Evolutionary conservation across 1,140 invertebrate genomes (phyloP).

Genomic region (Mamestra configurata): DNA sequence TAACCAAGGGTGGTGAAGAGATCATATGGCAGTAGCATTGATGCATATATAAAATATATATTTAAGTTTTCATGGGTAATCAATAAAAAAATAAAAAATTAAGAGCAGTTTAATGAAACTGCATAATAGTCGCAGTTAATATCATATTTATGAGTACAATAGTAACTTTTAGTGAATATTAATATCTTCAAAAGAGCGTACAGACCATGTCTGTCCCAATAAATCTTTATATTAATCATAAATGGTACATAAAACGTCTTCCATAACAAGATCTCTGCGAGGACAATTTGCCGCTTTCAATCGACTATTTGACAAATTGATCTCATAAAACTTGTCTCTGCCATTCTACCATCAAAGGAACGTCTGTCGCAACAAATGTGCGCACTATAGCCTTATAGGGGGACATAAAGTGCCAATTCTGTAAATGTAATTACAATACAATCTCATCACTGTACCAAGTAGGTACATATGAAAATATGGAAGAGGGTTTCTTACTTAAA

Average conservation of each 20-base stretch:
- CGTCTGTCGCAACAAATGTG: conserved; percentile 15
- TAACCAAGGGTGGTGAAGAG: too few relatives aligned
- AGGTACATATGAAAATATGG: not conserved
- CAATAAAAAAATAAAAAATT: too few relatives aligned
- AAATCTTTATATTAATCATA: conserved; percentile 15
- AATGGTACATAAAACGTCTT: conserved; percentile 17
- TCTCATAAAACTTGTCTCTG: conserved; percentile 34
- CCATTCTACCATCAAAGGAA: conserved; percentile 31
- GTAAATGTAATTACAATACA: conserved; percentile 24
- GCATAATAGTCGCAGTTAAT: too few relatives aligned
- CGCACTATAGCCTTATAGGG: not conserved
- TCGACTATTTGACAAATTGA: conserved; percentile 36
- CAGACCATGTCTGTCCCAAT: not conserved
- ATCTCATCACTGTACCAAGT: not conserved
- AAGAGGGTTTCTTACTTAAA: not conserved
- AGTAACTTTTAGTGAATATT: not conserved
- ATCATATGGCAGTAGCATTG: too few relatives aligned
- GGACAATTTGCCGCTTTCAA: conserved; percentile 28
- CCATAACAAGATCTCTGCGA: conserved; percentile 17
- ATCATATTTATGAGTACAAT: not conserved
- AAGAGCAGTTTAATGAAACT: too few relatives aligned
- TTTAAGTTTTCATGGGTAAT: too few relatives aligned
- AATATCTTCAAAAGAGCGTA: not conserved
- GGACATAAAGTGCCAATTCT: not conserved
- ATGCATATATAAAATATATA: too few relatives aligned